These are phyloP conservation scores for Nematolebias whitei DNA, from an alignment of 2,113 vertebrate species.

Conservation along the genomic window DNA sequence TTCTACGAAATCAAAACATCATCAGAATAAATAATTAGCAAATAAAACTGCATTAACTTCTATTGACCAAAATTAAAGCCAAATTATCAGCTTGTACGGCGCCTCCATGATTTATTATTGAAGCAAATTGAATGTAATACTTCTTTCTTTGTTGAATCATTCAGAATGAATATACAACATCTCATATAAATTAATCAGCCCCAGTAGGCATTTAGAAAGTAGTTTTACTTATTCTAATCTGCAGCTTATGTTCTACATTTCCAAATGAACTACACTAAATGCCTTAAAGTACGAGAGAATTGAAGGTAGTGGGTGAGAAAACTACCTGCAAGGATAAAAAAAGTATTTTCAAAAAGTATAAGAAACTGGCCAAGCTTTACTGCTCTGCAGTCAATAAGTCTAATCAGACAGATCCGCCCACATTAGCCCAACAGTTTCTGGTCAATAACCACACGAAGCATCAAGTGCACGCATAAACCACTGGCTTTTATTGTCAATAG, in stretches of 20 bases:
- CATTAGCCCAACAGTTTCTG: conserved; percentile 40
- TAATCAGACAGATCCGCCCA: conserved; percentile 49
- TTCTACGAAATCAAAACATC: too few species aligned
- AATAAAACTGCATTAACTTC: too few species aligned
- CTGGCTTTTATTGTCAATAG: conserved; percentile 28
- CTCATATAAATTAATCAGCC: not conserved
- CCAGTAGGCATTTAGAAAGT: not conserved
- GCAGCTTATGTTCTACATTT: conserved; percentile 8
- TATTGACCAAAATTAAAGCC: too few species aligned
- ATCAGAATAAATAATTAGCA: too few species aligned
- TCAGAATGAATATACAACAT: too few species aligned
- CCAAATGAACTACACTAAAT: conserved; percentile 8
- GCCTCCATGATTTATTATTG: too few species aligned
- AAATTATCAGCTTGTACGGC: too few species aligned
- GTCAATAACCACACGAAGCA: conserved; percentile 44
- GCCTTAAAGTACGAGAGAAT: conserved; percentile 2
- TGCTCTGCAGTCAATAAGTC: conserved; percentile 40
- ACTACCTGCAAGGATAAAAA: not conserved
- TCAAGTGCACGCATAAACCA: conserved; percentile 40
- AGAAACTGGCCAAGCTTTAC: conserved; percentile 13
- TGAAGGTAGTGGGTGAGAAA: conserved; percentile 2
- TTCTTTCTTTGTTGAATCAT: too few species aligned
- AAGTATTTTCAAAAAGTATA: conserved; percentile 9
- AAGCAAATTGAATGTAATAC: too few species aligned
- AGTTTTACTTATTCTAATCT: too few species aligned